Evolutionary conservation across 2,888 invertebrate species (phyloP), one percentile per base, ranked within the genome.

Genomic region (Morpho achilles): DNA sequence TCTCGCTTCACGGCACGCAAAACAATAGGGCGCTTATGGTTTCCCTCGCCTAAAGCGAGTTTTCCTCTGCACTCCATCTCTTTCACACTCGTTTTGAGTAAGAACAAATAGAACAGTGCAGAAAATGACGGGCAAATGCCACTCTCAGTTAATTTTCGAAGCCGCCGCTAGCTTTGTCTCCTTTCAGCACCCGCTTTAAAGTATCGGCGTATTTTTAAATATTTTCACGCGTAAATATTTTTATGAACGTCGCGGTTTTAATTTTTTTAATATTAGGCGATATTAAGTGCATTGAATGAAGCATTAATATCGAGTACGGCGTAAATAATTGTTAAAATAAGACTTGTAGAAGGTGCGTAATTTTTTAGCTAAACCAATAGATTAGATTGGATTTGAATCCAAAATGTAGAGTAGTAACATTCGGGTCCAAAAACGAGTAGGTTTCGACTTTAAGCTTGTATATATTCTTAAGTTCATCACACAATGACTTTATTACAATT

Each of bases 11-110:
- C 70, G 73, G 84, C 77, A 81, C 79, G 76, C 82, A 84, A 87
- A 89, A 89, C 88, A 89, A 88, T 87, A 78, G 89, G 88, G 86
- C 81, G 84, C 84, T 85, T 79, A 82, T 76, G 75, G 80, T 78
- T 84, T 85, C 87, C 86, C 84, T 83, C 77, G 87, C 87, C 84
- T 83, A 80, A 82, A 87, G 87, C 82, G 76, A 76, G 79, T 82
- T 83, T 82, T 78, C 81, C 78, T 77, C 68, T 64, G 69, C 72
- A 65, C 61, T 23, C 72, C 70, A 51, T 84, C 80, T 68, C 70
- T 67, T 64, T 84, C 72, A 53, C 71, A 67, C 76, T 59, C 56
- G 62, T 58, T 58, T 51, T 45, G 52, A 54, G 44, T 58, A 48
- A 54, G 58, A 60, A 63, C 62, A 66, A 81, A 67, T 79, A 44